Percentiles rank a stretch among this genome's conserved stretches.
Evolutionary conservation across 2,797 vertebrate genomes (phyloP).

Genomic region (Pangasius djambal): DNA sequence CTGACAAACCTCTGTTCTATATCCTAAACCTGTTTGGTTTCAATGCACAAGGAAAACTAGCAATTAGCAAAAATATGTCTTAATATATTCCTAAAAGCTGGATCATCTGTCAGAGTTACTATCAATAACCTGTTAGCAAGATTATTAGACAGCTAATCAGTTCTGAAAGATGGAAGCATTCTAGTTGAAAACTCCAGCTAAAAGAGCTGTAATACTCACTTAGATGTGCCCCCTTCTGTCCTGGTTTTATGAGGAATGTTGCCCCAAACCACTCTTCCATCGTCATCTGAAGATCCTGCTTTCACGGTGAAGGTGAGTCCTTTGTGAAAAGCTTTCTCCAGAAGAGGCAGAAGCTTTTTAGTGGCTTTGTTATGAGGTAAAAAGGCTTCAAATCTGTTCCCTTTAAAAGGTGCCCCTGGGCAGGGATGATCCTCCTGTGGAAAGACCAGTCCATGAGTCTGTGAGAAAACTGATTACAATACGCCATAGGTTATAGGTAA

Average conservation of each 20-base stretch:
- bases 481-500: no score
- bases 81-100: neutral
- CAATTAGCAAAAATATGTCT: neutral
- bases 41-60: neutral
- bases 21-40: neutral
- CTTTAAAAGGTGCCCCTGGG: slow-evolving; percentile 71
- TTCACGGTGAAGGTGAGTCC: slow-evolving; percentile 70
- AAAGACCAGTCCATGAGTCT: slow-evolving; percentile 7
- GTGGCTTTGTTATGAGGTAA: slow-evolving; percentile 66
- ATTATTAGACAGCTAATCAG: neutral
- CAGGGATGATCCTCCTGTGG: slow-evolving; percentile 64
- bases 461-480: neutral
- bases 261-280: slow-evolving; percentile 62
- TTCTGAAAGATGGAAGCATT: neutral
- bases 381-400: slow-evolving; percentile 66
- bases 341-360: slow-evolving; percentile 55
- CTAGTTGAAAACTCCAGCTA: neutral
- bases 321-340: slow-evolving; percentile 65
- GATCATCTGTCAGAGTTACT: neutral
- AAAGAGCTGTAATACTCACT: slow-evolving; percentile 57
- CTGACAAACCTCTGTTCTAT: neutral
- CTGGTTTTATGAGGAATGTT: slow-evolving; percentile 74
- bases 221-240: slow-evolving; percentile 62
- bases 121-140: neutral
- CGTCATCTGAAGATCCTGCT: slow-evolving; percentile 20